Conservation (phyloP, 2,797 vertebrate genomes). For the Lates japonicus region DNA sequence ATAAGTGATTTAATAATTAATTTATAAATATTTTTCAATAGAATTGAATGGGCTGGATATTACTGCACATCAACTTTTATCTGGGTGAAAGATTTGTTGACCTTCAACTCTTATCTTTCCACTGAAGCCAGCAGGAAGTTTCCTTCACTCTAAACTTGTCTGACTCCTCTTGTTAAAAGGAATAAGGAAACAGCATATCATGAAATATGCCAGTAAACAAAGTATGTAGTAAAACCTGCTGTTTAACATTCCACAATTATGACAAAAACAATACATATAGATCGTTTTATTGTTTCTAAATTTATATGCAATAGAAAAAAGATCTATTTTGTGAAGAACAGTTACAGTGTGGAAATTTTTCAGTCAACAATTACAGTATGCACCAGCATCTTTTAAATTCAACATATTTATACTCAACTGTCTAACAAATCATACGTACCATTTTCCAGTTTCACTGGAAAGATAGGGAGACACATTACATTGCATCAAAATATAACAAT, state of each 20-base stretch:
- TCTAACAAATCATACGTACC: constrained; percentile 43
- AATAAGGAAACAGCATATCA: neutral
- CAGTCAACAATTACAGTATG: constrained; percentile 35
- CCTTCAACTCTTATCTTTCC: neutral
- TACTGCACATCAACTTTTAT: no score
- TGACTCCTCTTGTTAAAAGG: neutral
- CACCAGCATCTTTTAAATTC: constrained; percentile 20
- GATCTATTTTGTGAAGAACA: constrained; percentile 43
- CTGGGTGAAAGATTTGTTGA: neutral
- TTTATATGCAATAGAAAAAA: constrained; percentile 41
- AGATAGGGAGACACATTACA: constrained; percentile 32
- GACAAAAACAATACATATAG: neutral
- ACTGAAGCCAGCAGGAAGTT: neutral
- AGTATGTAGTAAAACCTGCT: neutral
- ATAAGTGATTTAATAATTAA: no score
- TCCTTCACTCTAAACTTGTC: neutral
- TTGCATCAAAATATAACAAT: constrained; percentile 20
- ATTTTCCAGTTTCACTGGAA: constrained; percentile 47
- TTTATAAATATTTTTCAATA: no score
- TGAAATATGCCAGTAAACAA: neutral
- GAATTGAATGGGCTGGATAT: no score
- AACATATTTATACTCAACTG: constrained; percentile 14
- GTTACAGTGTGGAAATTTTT: constrained; percentile 50
- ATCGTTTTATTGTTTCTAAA: constrained; percentile 59
- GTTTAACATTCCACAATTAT: neutral